phyloP scores from a whole-genome alignment of 2,888 invertebrate species.

The Allacma fusca region DNA sequence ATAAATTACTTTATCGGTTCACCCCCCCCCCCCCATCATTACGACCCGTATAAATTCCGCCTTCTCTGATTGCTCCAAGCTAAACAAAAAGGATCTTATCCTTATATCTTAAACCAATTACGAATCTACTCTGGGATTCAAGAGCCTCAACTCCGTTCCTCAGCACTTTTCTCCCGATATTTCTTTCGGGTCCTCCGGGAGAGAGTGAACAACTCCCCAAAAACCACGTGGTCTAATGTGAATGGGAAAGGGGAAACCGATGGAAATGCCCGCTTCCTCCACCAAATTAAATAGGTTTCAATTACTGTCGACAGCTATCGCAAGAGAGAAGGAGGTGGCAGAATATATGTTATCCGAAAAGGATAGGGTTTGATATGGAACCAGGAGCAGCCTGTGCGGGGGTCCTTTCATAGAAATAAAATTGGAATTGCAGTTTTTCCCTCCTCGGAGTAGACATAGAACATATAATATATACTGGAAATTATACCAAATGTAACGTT shows the following conservation, averaged over 20 bases:
- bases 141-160: no score
- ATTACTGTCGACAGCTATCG: constrained; percentile 26
- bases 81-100: neutral
- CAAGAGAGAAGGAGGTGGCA: neutral
- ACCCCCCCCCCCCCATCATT: neutral
- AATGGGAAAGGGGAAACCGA: neutral
- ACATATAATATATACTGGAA: no score
- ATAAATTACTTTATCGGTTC: constrained; percentile 18
- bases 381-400: no score
- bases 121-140: neutral
- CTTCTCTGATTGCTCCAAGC: constrained; percentile 14
- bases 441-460: no score
- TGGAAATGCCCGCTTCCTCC: constrained; percentile 9
- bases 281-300: constrained; percentile 18
- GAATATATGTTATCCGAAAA: neutral
- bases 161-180: no score
- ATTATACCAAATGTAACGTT: no score
- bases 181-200: no score
- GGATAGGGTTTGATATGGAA: neutral
- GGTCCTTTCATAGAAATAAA: no score
- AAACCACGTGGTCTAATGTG: neutral
- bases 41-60: constrained; percentile 6
- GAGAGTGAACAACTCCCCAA: no score
- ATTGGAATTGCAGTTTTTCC: no score
- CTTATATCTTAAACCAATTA: constrained; percentile 32